phyloP scores from a whole-genome alignment of 2,797 vertebrate species.

The Yasuhikotakia modesta region DNA sequence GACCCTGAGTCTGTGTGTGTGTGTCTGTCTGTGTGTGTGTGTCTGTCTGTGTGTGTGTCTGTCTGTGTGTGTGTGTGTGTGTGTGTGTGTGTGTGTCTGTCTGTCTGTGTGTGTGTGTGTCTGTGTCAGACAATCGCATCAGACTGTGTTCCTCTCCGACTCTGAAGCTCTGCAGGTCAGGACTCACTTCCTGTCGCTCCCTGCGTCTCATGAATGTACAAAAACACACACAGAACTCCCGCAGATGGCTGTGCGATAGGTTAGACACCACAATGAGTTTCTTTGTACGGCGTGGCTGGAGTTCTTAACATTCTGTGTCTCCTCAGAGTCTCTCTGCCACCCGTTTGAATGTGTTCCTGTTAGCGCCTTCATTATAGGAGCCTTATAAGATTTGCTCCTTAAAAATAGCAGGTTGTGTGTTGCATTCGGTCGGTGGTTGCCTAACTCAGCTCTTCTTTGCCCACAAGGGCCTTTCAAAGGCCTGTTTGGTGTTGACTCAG shows the following conservation, averaged over 20 bases:
- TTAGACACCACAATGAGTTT: constrained; percentile 71
- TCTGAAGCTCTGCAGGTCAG: background rate
- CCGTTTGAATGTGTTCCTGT: constrained; percentile 49
- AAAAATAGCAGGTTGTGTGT: constrained; percentile 62
- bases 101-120: too few relatives aligned
- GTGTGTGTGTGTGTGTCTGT: too few relatives aligned
- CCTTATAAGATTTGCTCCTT: constrained; percentile 61
- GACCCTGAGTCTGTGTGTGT: too few relatives aligned
- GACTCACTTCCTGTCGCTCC: constrained; percentile 26
- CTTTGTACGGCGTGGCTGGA: constrained; percentile 70
- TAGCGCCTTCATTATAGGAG: constrained; percentile 56
- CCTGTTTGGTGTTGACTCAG: constrained; percentile 62
- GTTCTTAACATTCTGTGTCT: constrained; percentile 60
- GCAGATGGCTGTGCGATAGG: constrained; percentile 33
- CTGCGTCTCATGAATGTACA: constrained; percentile 28
- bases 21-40: too few relatives aligned
- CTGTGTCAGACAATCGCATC: constrained; percentile 45
- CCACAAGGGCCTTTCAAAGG: constrained; percentile 68
- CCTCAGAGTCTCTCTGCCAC: background rate
- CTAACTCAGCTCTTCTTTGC: constrained; percentile 65
- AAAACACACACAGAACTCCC: constrained; percentile 25
- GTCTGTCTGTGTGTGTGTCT: too few relatives aligned
- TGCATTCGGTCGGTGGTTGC: constrained; percentile 49
- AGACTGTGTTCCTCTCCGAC: constrained; percentile 20
- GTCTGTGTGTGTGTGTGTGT: too few relatives aligned